These are phyloP conservation scores for Eupristina koningsbergeri DNA, from an alignment of 1,140 invertebrate species.

Conservation along the genomic window DNA sequence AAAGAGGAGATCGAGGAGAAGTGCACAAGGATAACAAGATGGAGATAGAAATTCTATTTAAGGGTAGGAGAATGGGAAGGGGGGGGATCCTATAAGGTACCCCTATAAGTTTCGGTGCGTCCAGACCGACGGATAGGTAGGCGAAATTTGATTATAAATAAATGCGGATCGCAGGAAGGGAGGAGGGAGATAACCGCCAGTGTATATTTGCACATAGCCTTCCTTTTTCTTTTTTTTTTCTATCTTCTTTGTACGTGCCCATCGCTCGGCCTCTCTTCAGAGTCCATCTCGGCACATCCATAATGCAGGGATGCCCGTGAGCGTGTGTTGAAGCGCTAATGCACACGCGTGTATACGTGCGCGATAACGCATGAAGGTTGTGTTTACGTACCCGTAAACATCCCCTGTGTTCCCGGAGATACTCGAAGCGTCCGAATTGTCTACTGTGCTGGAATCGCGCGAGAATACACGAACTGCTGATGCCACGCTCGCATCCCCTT, in stretches of 20 bases:
- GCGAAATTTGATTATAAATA: conserved; percentile 74
- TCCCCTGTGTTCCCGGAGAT: conserved; percentile 61
- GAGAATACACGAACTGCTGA: conserved; percentile 23
- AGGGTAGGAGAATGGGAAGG: conserved; percentile 50
- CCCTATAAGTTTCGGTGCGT: background rate
- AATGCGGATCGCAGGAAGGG: conserved; percentile 55
- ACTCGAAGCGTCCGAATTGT: conserved; percentile 65
- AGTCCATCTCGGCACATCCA: conserved; percentile 65
- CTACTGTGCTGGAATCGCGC: conserved; percentile 60
- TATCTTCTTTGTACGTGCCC: too few species aligned
- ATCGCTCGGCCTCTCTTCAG: conserved; percentile 43
- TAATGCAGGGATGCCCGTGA: conserved; percentile 67
- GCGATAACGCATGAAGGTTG: conserved; percentile 47
- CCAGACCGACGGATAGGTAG: conserved; percentile 56
- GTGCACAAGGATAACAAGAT: conserved; percentile 56
- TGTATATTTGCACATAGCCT: background rate
- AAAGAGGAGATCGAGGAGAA: conserved; percentile 37
- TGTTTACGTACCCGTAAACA: conserved; percentile 66
- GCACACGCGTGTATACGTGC: conserved; percentile 16
- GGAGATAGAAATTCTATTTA: conserved; percentile 69
- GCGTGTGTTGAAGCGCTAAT: conserved; percentile 38
- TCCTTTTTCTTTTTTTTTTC: conserved; percentile 4
- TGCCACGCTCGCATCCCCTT: conserved; percentile 46
- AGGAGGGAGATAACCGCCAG: background rate
- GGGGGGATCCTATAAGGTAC: background rate